phyloP scores from a whole-genome alignment of 2,113 vertebrate genomes.

The Hydrochoerus hydrochaeris region DNA sequence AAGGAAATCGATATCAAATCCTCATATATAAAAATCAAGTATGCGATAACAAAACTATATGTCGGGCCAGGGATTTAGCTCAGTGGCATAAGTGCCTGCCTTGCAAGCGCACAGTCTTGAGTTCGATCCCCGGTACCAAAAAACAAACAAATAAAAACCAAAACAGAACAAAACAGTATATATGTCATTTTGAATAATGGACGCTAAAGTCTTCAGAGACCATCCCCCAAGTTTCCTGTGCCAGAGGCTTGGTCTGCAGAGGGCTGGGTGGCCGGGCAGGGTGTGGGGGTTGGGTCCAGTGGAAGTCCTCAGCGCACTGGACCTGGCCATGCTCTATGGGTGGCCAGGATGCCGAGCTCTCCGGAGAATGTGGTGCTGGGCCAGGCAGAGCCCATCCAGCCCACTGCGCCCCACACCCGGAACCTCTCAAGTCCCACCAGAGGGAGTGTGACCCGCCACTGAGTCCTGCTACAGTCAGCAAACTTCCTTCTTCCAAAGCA shows the following conservation, averaged over 20 bases:
- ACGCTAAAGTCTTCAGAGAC: neutral
- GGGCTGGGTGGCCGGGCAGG: too few species aligned
- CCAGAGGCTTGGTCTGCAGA: neutral
- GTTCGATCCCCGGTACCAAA: too few species aligned
- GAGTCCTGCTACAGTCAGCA: neutral
- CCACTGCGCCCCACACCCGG: too few species aligned
- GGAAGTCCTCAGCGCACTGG: neutral
- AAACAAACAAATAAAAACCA: too few species aligned
- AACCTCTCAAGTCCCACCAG: neutral
- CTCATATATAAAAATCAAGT: neutral
- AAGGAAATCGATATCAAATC: neutral
- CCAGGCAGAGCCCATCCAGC: neutral
- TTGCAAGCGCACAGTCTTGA: too few species aligned
- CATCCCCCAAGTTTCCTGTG: neutral
- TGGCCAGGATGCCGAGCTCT: neutral
- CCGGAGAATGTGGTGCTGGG: accelerated
- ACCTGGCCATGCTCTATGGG: accelerated
- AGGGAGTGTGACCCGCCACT: neutral
- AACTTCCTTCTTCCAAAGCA: neutral
- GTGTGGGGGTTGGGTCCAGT: accelerated
- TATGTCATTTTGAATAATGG: neutral
- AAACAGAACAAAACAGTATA: too few species aligned
- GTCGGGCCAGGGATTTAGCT: too few species aligned
- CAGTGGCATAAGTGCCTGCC: too few species aligned
- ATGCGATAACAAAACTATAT: neutral